phyloP scores from a whole-genome alignment of 2,797 vertebrate genomes.

The Coccyzus lansbergi region DNA sequence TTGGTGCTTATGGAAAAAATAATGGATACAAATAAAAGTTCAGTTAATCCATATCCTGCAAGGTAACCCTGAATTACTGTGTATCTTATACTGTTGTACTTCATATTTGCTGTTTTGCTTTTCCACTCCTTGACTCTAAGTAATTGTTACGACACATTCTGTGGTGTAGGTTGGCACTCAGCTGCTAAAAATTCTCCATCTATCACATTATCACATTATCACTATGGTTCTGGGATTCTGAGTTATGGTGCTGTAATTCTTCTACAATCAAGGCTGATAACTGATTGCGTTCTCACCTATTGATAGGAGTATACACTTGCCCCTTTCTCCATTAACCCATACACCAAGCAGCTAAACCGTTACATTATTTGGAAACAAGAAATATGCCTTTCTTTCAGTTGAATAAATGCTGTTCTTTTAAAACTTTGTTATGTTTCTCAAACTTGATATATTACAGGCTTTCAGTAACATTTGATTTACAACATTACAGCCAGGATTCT shows the following conservation, averaged over 20 bases:
- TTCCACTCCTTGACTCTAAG: neutral
- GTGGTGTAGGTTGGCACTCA: neutral
- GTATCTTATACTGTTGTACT: neutral
- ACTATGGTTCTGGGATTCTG: neutral
- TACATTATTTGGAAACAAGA: neutral
- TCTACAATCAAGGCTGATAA: neutral
- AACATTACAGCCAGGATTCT: neutral
- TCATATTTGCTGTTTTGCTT: neutral
- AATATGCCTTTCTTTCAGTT: neutral
- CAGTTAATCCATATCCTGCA: neutral
- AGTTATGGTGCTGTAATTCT: neutral
- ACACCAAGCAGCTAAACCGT: neutral
- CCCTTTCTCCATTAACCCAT: neutral
- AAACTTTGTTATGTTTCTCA: neutral
- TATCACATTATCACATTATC: accelerated
- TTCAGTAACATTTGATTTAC: slow-evolving; percentile 42
- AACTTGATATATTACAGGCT: neutral
- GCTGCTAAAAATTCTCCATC: neutral
- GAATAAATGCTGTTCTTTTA: neutral
- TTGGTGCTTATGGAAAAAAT: neutral
- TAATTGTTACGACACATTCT: neutral
- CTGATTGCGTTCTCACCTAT: neutral
- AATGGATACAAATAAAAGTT: neutral
- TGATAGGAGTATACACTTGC: neutral
- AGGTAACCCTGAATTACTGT: neutral